Evolutionary conservation across 2,113 vertebrate species (phyloP).

Genomic region (Capreolus pygargus): DNA sequence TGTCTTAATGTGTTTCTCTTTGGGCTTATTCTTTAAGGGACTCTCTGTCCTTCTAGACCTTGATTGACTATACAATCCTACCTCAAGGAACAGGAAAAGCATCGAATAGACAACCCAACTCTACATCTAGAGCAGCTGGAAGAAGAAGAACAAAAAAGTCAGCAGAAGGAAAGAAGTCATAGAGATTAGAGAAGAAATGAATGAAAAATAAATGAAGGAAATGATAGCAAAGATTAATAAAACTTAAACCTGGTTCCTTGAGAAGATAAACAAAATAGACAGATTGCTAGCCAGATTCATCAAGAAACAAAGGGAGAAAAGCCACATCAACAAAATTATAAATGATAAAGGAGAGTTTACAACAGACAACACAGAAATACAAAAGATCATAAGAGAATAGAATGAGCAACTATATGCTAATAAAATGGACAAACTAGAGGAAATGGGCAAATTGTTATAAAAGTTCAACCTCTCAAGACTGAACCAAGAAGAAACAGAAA

Average conservation of each 20-base stretch:
- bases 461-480: neutral
- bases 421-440: neutral
- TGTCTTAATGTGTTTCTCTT: neutral
- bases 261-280: neutral
- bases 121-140: neutral
- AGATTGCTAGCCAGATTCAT: neutral
- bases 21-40: neutral
- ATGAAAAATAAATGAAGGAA: neutral
- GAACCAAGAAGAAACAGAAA: neutral
- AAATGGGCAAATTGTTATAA: neutral
- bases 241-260: neutral
- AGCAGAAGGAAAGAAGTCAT: neutral
- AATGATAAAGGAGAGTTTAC: neutral
- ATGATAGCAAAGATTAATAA: neutral
- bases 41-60: neutral
- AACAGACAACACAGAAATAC: neutral
- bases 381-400: neutral
- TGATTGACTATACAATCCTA: neutral
- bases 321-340: neutral
- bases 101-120: neutral
- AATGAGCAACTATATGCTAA: neutral
- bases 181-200: neutral
- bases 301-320: neutral
- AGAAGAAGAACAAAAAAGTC: neutral
- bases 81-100: neutral